Conservation (phyloP, 2,113 vertebrate species). For the Corythoichthys intestinalis region DNA sequence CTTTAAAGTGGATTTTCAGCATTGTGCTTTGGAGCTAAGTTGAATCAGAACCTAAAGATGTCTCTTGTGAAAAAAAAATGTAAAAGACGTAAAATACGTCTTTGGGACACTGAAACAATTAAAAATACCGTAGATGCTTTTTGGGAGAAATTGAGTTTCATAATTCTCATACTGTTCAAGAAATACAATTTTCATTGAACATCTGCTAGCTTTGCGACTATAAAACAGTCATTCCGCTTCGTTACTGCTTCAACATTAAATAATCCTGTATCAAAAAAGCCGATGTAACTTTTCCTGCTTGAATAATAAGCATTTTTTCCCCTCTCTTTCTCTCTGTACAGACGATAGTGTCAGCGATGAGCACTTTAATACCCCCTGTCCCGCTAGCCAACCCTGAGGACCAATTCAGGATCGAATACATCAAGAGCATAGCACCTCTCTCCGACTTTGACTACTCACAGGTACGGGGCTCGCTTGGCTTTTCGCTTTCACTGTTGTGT, state of each 20-base stretch:
- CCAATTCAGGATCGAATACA: slow-evolving; percentile 96
- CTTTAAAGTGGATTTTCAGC: no score
- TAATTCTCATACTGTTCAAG: no score
- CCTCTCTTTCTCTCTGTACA: slow-evolving; percentile 59
- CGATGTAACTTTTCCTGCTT: slow-evolving; percentile 34
- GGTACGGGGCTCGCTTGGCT: slow-evolving; percentile 74
- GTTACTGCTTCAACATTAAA: background rate
- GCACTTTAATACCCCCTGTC: slow-evolving; percentile 98
- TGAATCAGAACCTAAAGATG: no score
- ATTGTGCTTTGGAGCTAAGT: no score
- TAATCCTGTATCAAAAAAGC: background rate
- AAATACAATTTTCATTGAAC: no score
- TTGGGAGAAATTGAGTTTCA: no score
- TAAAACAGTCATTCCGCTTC: no score
- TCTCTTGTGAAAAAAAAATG: no score
- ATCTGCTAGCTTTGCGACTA: no score
- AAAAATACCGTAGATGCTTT: no score
- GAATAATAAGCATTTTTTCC: slow-evolving; percentile 36
- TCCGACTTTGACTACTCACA: slow-evolving; percentile 97
- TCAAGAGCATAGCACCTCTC: slow-evolving; percentile 97
- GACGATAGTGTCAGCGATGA: slow-evolving; percentile 99
- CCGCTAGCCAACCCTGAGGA: slow-evolving; percentile 94
- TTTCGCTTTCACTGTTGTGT: background rate
- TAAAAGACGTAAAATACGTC: no score
- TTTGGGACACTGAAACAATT: no score